Percentiles rank a stretch among this genome's conserved stretches.
These are phyloP conservation scores for Pygmarrhopalites habei DNA, from an alignment of 1,140 invertebrate genomes.

Conservation along the genomic window DNA sequence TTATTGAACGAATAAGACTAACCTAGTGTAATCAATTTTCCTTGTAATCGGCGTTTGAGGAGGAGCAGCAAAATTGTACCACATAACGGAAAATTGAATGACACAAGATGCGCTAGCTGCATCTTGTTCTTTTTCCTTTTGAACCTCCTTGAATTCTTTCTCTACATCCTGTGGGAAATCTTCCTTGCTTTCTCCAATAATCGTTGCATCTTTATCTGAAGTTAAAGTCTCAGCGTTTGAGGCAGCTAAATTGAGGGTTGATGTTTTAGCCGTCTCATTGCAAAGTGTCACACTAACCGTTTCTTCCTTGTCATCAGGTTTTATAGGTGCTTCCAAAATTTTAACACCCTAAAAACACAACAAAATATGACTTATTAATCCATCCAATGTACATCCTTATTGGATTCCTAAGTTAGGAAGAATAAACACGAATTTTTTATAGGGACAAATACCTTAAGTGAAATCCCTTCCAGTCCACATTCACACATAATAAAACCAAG, in stretches of 20 bases:
- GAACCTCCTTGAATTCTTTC: not conserved
- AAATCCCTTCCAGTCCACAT: slow-evolving; percentile 83
- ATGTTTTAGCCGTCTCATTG: slow-evolving; percentile 26
- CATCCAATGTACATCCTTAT: not conserved
- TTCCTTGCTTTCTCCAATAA: slow-evolving; percentile 29
- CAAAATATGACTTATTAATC: no score
- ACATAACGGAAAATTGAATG: slow-evolving; percentile 80
- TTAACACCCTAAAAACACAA: slow-evolving; percentile 28
- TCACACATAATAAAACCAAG: slow-evolving; percentile 96
- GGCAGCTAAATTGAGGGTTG: slow-evolving; percentile 18
- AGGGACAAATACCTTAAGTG: slow-evolving; percentile 57
- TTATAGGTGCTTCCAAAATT: slow-evolving; percentile 18
- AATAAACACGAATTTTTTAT: no score
- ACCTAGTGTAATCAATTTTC: slow-evolving; percentile 90
- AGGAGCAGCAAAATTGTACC: slow-evolving; percentile 96
- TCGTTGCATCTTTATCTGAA: slow-evolving; percentile 29
- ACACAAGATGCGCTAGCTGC: slow-evolving; percentile 62
- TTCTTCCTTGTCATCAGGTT: slow-evolving; percentile 32
- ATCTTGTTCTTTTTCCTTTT: slow-evolving; percentile 28
- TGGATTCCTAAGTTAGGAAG: no score
- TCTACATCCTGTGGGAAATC: not conserved
- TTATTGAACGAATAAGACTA: slow-evolving; percentile 29
- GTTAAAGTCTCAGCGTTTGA: slow-evolving; percentile 21
- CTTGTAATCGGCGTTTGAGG: slow-evolving; percentile 86
- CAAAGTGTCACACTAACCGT: slow-evolving; percentile 37